Evolutionary conservation across 1,140 invertebrate genomes (phyloP), one percentile per base, ranked within the genome.

Genomic region (Brachionus sp.): DNA sequence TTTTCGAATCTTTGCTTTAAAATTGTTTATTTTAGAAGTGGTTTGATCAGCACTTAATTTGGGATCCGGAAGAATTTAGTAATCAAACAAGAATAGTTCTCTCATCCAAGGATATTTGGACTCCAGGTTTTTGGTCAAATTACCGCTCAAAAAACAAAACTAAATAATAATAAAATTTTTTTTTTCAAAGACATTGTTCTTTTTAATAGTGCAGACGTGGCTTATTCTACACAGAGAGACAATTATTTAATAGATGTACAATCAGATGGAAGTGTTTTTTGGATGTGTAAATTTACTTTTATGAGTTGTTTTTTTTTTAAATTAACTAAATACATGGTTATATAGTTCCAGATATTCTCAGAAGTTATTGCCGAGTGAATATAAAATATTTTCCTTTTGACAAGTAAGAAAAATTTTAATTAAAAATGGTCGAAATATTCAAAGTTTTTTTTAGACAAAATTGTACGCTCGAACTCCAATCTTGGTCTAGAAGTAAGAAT

Each of bases 331-430:
- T 70, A 2, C 9, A 37, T 12, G 12, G 25, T 23, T 42, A 10
- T 19, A 5, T 62, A 75, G 70, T 82, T 37, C 80, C 80, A 9
- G 80, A 82, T 37, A 66, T 70, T 66, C 42, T 82, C 5, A 29
- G 80, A 68, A 66, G 57, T n/a, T 82, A 82, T 33, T 82, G 80
- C 19, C n/a, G 66, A 12, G 80, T 82, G 12, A 44, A 66, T 44
- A 82, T 82, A 5, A 70, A 66, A 66, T 82, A 68, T 53, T 82
- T 82, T 70, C 80, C 80, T 12, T 82, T 82, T 82, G 80, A 66
- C 35, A 82, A 37, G 57, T 68, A 68, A 35, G 0, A 12, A 37
- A 19, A 3, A 12, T 46, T 64, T 42, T 7, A 64, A 33, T 64
- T 29, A 25, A 44, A 33, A 23, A 19, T 37, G 29, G 35, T n/a